Conservation (phyloP, 2,797 vertebrate genomes). For the Gymnoscopelus braueri region DNA sequence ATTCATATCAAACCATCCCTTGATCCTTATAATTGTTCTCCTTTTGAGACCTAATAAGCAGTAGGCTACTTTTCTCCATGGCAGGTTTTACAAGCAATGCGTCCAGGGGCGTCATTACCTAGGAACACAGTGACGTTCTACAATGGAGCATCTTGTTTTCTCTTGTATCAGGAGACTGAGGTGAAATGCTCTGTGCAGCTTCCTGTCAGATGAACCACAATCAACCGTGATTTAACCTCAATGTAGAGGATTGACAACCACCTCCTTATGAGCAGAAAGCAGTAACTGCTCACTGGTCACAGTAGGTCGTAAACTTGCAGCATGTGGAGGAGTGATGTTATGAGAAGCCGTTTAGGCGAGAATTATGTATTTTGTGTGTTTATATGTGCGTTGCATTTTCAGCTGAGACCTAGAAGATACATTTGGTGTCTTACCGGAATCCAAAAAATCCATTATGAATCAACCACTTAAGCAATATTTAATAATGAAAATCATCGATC, state of each 20-base stretch:
- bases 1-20: background rate
- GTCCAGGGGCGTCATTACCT: constrained; percentile 65
- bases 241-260: constrained; percentile 37
- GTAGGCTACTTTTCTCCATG: no score
- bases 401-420: no score
- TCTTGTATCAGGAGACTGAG: constrained; percentile 58
- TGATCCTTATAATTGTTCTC: constrained; percentile 56
- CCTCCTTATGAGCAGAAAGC: constrained; percentile 4
- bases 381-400: no score
- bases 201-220: constrained; percentile 70
- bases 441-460: no score
- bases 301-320: background rate
- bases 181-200: constrained; percentile 56
- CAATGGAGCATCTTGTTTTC: constrained; percentile 52
- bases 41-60: background rate
- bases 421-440: no score
- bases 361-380: background rate
- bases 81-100: constrained; percentile 44
- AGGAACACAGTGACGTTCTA: constrained; percentile 63
- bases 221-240: constrained; percentile 54
- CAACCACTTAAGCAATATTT: no score
- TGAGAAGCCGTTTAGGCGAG: background rate
- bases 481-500: no score
- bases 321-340: background rate
- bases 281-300: constrained; percentile 20